Evolutionary conservation across 2,113 vertebrate species (phyloP).

Genomic region (Gasterosteus aculeatus): DNA sequence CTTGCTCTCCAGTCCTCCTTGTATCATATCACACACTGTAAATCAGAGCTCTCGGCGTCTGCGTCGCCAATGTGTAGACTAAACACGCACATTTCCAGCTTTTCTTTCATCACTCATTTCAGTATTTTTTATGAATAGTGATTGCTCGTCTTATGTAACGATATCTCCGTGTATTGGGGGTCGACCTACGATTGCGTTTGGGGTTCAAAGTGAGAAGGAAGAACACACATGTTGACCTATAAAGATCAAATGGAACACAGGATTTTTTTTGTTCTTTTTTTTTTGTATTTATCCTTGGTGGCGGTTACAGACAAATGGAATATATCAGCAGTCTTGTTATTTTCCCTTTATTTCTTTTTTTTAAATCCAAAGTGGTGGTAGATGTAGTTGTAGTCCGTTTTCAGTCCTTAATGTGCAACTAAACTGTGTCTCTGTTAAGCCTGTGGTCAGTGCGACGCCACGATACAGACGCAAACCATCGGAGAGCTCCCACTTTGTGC

Average conservation of each 20-base stretch:
- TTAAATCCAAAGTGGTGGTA: slow-evolving; percentile 44
- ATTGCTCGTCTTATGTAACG: slow-evolving; percentile 55
- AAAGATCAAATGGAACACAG: slow-evolving; percentile 28
- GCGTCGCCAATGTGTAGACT: slow-evolving; percentile 40
- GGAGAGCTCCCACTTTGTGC: slow-evolving; percentile 47
- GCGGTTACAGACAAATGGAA: slow-evolving; percentile 36
- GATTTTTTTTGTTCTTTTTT: slow-evolving; percentile 4
- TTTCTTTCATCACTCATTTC: slow-evolving; percentile 46
- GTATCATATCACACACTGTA: slow-evolving; percentile 52
- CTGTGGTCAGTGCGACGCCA: slow-evolving; percentile 36
- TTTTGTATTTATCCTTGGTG: slow-evolving; percentile 46
- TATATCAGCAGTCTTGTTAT: slow-evolving; percentile 38
- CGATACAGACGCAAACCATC: slow-evolving; percentile 24
- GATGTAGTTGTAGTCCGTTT: slow-evolving; percentile 61
- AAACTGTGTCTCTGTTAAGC: slow-evolving; percentile 66
- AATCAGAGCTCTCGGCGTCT: slow-evolving; percentile 50
- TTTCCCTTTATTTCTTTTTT: slow-evolving; percentile 52
- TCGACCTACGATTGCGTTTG: slow-evolving; percentile 39
- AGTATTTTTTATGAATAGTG: slow-evolving; percentile 60
- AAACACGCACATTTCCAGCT: slow-evolving; percentile 53
- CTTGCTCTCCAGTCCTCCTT: slow-evolving; percentile 22
- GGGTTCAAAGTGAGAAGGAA: slow-evolving; percentile 9
- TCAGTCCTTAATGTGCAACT: slow-evolving; percentile 68
- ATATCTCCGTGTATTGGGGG: slow-evolving; percentile 51
- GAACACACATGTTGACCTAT: slow-evolving; percentile 17